Evolutionary conservation across 2,888 invertebrate species (phyloP), one percentile per base, ranked within the genome.

Genomic region (Lasioglossum marginatum): DNA sequence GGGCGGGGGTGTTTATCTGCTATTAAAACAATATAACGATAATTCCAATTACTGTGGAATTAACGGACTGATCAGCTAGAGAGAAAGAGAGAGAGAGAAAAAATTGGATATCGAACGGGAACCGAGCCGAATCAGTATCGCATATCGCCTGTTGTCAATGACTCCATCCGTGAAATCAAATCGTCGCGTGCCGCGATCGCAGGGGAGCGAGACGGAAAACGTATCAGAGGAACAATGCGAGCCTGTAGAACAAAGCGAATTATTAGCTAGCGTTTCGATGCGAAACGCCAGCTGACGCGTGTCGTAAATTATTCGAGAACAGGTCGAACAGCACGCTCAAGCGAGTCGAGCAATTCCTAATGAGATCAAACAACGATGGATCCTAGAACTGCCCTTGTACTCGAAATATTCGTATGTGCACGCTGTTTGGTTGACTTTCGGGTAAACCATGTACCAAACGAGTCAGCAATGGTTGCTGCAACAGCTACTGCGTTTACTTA

Each of bases 341-440:
- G 31, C 31, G 76, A 60, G 60, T 60, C 27, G 8, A 66, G 76
- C 71, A 71, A 83, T 72, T 66, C 75, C 57, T 77, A 81, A 77
- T 68, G 76, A 73, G 76, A 83, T 79, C 75, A 73, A 79, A 83
- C 63, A 52, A 37, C 19, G 19, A 66, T 5, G 34, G 27, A 43
- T 60, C 37, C 71, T 48, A 23, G 52, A 31, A 34, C 10, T 4
- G 0, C 70, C 8, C 14, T 45, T 31, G 1, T 19, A 31, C 3
- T 2, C 37, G 48, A 72, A 31, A 34, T 34, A 37, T 66, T 52
- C 27, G 48, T 4, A 31, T 3, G 12, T 43, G 23, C 4, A 27
- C 66, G 45, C 34, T 19, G 23, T n/a, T 60, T 2, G 16, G 45
- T 40, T 66, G 2, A 52, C 48, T 52, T 66, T n/a, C 16, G 27